These are phyloP conservation scores for Mustela erminea DNA, from an alignment of 2,797 vertebrate species.

Conservation along the genomic window DNA sequence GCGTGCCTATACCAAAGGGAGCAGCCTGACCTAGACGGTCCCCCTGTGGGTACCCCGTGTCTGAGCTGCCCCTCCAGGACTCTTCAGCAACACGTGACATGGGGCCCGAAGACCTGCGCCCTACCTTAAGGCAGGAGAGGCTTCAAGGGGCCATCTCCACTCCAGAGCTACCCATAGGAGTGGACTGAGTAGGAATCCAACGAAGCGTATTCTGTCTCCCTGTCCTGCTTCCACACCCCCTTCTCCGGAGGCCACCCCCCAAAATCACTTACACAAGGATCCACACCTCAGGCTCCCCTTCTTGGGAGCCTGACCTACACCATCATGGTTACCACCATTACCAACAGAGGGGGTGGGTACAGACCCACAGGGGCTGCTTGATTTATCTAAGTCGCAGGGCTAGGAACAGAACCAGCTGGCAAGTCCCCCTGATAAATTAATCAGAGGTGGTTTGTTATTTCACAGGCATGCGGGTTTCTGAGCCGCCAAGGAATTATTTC, in stretches of 20 bases:
- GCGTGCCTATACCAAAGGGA: background rate
- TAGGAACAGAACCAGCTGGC: background rate
- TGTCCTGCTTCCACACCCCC: background rate
- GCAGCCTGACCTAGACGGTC: background rate
- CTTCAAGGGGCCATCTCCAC: no score
- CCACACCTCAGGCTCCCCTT: background rate
- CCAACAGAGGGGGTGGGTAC: background rate
- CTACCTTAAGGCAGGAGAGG: background rate
- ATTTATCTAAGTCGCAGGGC: background rate
- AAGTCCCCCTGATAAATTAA: background rate
- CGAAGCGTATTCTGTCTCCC: background rate
- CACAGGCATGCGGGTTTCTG: background rate
- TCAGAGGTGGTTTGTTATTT: background rate
- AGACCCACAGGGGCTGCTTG: background rate
- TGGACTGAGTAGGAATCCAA: background rate
- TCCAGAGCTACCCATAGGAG: background rate
- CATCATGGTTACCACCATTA: background rate
- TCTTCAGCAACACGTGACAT: background rate
- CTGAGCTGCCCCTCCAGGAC: background rate
- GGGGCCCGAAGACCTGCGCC: background rate
- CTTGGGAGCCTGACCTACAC: background rate
- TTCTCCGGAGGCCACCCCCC: background rate
- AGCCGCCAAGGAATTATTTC: background rate
- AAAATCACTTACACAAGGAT: background rate
- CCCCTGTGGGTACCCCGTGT: background rate